Percentiles rank a stretch among this genome's conserved stretches.
These are phyloP conservation scores for Tubulanus polymorphus DNA, from an alignment of 2,888 invertebrate species.

Conservation along the genomic window DNA sequence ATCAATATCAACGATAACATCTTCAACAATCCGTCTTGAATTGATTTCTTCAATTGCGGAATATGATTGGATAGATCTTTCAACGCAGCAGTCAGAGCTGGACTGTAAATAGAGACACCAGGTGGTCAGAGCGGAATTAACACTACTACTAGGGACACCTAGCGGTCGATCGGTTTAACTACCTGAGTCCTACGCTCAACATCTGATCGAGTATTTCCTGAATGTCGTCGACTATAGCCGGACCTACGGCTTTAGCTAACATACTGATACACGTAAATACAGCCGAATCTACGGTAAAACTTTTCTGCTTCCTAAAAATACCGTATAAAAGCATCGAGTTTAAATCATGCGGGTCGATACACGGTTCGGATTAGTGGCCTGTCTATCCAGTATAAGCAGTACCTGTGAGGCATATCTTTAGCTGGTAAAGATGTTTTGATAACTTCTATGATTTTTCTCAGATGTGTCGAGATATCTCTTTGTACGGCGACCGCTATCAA, in stretches of 20 bases:
- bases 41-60: conserved; percentile 79
- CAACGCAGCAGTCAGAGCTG: conserved; percentile 84
- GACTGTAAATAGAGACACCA: conserved; percentile 56
- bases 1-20: conserved; percentile 87
- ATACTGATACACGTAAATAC: conserved; percentile 92
- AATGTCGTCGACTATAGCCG: conserved; percentile 62
- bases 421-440: conserved; percentile 74
- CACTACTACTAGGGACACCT: neutral
- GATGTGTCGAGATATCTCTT: conserved; percentile 72
- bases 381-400: conserved; percentile 12
- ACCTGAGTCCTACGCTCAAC: conserved; percentile 81
- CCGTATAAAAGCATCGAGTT: too few species aligned
- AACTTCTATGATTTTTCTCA: conserved; percentile 80
- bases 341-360: too few species aligned
- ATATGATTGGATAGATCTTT: conserved; percentile 85
- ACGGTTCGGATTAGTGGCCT: too few species aligned
- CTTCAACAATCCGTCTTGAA: conserved; percentile 86
- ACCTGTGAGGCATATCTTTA: conserved; percentile 50
- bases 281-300: conserved; percentile 70
- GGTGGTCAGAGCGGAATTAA: neutral
- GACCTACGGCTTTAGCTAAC: conserved; percentile 80
- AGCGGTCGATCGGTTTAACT: conserved; percentile 7
- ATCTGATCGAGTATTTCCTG: conserved; percentile 80
- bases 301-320: conserved; percentile 62
- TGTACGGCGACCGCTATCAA: conserved; percentile 85